These are phyloP conservation scores for Drosophila bunnanda DNA, from an alignment of 2,888 invertebrate species.

Conservation along the genomic window DNA sequence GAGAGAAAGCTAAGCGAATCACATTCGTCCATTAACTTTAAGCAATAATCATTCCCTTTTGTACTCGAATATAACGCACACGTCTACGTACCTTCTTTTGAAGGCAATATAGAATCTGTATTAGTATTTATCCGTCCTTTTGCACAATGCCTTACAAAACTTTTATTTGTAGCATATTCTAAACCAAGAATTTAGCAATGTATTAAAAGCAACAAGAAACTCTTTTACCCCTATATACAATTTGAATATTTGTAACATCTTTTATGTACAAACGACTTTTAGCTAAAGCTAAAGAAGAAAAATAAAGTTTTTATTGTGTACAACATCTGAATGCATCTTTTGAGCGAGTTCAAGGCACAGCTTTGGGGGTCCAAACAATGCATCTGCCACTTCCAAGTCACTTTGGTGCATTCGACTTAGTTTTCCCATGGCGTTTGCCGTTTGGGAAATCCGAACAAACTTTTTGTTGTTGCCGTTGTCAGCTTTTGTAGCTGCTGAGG, in stretches of 20 bases:
- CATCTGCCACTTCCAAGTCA: conserved; percentile 14
- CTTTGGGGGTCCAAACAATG: conserved; percentile 30
- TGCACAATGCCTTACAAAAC: conserved; percentile 23
- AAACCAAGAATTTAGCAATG: conserved; percentile 31
- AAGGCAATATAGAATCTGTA: conserved; percentile 22
- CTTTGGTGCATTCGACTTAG: conserved; percentile 41
- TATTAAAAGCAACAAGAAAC: conserved; percentile 18
- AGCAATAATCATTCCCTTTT: conserved; percentile 32
- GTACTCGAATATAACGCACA: conserved; percentile 28
- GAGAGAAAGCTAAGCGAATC: conserved; percentile 33
- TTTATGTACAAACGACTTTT: conserved; percentile 72
- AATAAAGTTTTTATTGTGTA: conserved; percentile 76
- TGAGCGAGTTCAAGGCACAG: conserved; percentile 61
- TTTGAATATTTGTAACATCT: conserved; percentile 50
- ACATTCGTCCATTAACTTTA: conserved; percentile 58
- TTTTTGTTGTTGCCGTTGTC: conserved; percentile 7
- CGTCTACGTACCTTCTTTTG: conserved; percentile 37
- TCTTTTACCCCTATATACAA: conserved; percentile 43
- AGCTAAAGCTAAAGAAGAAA: conserved; percentile 66
- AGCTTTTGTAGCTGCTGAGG: conserved; percentile 31
- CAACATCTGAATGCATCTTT: conserved; percentile 47
- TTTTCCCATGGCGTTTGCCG: conserved; percentile 55
- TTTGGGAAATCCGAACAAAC: conserved; percentile 29
- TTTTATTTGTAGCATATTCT: conserved; percentile 49
- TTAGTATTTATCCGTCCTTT: conserved; percentile 18